Base-by-base conservation (phyloP, 2,113 vertebrate species). In the Chaetops frenatus region DNA sequence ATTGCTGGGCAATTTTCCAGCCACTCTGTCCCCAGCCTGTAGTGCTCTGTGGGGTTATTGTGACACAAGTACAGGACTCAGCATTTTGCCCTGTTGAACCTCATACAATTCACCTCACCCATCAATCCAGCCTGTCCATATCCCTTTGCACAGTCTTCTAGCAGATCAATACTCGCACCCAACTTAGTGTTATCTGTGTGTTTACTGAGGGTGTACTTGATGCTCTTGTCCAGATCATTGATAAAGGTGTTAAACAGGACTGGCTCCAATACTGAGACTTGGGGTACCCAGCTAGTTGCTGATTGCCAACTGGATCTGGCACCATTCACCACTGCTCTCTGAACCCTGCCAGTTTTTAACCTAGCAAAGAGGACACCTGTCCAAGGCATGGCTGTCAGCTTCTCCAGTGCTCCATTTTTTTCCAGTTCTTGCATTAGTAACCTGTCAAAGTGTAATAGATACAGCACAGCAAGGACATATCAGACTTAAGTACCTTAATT, bases 211-310 rank as follows among this genome's bases (percentile, higher is more conserved):
- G 10, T 45, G 8, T 15, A 38, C 15, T 61, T 4, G 3, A 27
- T 33, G 22, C 4, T 38, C 9, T 51, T 15, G 20, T 44, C 54
- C 28, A 61, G 24, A 28, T 53, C 10, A 6, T 24, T 0, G 0
- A 12, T 28, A 53, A 53, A 61, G 22, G 38, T 23, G 23, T 35
- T 36, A 51, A 67, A 51, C 8, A 44, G 15, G 45, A 38, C 12
- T n/a, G 38, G 18, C 11, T 27, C 28, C 15, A 45, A 28, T 53
- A 38, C 38, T 20, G 28, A 61, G 12, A 8, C 19, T 38, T 61
- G 54, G 7, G 8, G 15, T n/a, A 15, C 38, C 5, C 56, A 62
- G 3, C 4, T 45, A 61, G 23, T 21, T 69, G n/a, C 28, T 27
- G 12, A 12, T 16, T 15, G 10, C n/a, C 12, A 61, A 2, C 28